Evolutionary conservation across 2,888 invertebrate species (phyloP).

Genomic region (Steinernema hermaphroditum): DNA sequence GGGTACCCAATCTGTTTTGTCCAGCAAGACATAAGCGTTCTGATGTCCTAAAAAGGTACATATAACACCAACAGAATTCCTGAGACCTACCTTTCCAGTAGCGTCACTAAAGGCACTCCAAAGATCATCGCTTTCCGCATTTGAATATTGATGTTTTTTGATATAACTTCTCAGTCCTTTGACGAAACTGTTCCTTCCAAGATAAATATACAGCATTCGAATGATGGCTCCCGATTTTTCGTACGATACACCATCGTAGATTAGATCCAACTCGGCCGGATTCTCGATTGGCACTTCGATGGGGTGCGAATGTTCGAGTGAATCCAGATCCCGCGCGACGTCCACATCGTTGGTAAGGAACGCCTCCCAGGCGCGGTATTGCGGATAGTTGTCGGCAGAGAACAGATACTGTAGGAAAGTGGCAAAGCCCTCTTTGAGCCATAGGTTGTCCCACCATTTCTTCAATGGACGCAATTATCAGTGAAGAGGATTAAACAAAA

Average conservation of each 20-base stretch:
- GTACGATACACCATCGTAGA: constrained; percentile 93
- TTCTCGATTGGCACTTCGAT: constrained; percentile 78
- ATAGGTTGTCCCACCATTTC: constrained; percentile 89
- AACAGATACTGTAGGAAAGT: constrained; percentile 86
- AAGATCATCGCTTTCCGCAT: constrained; percentile 86
- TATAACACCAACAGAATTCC: neutral
- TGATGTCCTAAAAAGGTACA: constrained; percentile 84
- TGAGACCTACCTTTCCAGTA: constrained; percentile 69
- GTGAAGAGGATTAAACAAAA: neutral
- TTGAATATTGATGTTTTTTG: constrained; percentile 80
- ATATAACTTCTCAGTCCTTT: constrained; percentile 88
- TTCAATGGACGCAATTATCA: no score
- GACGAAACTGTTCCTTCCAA: constrained; percentile 84
- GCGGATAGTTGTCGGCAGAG: constrained; percentile 74
- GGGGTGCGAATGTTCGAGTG: no score
- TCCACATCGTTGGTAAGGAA: no score
- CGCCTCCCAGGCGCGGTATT: no score
- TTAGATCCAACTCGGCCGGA: constrained; percentile 90
- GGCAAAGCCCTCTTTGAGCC: constrained; percentile 87
- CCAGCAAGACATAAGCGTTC: constrained; percentile 90
- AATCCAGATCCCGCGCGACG: no score
- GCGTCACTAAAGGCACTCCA: constrained; percentile 86
- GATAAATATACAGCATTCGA: constrained; percentile 87
- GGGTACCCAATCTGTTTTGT: constrained; percentile 91
- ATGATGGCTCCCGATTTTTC: constrained; percentile 87